Conservation (phyloP, 2,888 invertebrate genomes). For the Cephus rjabovi region DNA sequence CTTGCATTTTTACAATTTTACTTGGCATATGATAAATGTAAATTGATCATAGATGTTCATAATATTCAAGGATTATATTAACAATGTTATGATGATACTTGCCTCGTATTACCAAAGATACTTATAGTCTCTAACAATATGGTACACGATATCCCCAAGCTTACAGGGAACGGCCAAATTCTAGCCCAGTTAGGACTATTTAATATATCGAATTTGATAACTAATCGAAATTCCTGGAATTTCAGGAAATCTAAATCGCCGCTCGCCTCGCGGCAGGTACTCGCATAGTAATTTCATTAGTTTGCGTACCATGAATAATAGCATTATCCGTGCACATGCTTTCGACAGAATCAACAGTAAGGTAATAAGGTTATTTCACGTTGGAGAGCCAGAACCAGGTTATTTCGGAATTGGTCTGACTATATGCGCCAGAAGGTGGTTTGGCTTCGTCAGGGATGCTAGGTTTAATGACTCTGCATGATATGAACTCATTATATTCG, state of each 20-base stretch:
- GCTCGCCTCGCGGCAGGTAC: background rate
- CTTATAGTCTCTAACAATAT: too few species aligned
- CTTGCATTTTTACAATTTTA: too few species aligned
- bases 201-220: background rate
- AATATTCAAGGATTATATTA: too few species aligned
- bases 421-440: background rate
- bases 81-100: too few species aligned
- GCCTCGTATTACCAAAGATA: too few species aligned
- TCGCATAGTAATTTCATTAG: constrained; percentile 19
- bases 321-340: constrained; percentile 27
- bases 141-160: too few species aligned
- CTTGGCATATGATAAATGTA: background rate
- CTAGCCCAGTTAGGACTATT: background rate
- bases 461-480: background rate
- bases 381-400: background rate
- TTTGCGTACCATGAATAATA: constrained; percentile 25
- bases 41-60: too few species aligned
- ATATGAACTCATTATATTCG: background rate
- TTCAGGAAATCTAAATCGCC: background rate
- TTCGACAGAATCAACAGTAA: constrained; percentile 18
- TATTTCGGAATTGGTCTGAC: background rate
- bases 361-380: constrained; percentile 1
- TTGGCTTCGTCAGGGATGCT: background rate
- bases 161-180: too few species aligned
- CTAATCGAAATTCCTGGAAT: background rate